phyloP scores from a whole-genome alignment of 2,888 invertebrate genomes.

The Yponomeuta cagnagella region DNA sequence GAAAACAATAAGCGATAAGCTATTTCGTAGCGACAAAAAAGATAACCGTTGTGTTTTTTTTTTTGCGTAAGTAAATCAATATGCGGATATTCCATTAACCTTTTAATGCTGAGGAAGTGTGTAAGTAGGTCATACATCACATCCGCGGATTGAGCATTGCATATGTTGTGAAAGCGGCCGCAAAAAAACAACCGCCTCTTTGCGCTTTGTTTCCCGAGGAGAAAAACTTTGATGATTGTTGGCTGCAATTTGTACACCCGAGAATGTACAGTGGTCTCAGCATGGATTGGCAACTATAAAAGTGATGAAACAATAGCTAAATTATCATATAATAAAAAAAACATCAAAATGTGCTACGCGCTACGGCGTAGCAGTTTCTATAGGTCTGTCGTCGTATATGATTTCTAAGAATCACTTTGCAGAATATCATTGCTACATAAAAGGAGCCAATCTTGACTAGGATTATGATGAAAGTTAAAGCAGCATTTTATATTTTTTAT shows the following conservation, averaged over 20 bases:
- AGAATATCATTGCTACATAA: not conserved
- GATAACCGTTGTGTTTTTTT: not conserved
- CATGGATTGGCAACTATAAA: constrained; percentile 33
- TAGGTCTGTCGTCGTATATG: not conserved
- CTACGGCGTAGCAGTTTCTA: not conserved
- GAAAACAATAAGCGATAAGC: too few relatives aligned
- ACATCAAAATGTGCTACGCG: not conserved
- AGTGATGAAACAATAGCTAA: not conserved
- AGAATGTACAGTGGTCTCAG: constrained; percentile 33
- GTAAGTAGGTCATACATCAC: constrained; percentile 64
- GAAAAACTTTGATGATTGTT: constrained; percentile 69
- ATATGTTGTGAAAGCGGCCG: constrained; percentile 71
- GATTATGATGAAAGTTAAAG: constrained; percentile 41
- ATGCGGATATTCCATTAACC: constrained; percentile 67
- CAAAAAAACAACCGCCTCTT: constrained; percentile 57
- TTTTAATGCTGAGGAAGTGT: constrained; percentile 68
- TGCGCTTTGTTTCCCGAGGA: constrained; percentile 61
- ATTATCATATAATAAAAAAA: not conserved
- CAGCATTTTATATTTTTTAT: constrained; percentile 58
- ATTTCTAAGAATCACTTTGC: not conserved
- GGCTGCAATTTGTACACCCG: constrained; percentile 67
- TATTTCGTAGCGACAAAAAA: too few relatives aligned
- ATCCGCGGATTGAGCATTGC: constrained; percentile 59
- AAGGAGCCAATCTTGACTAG: not conserved
- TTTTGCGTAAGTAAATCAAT: constrained; percentile 23